A percentile compares a stretch with the other conserved stretches of the same genome.
Conservation (phyloP, 2,113 vertebrate genomes). For the Corythaixoides concolor region DNA sequence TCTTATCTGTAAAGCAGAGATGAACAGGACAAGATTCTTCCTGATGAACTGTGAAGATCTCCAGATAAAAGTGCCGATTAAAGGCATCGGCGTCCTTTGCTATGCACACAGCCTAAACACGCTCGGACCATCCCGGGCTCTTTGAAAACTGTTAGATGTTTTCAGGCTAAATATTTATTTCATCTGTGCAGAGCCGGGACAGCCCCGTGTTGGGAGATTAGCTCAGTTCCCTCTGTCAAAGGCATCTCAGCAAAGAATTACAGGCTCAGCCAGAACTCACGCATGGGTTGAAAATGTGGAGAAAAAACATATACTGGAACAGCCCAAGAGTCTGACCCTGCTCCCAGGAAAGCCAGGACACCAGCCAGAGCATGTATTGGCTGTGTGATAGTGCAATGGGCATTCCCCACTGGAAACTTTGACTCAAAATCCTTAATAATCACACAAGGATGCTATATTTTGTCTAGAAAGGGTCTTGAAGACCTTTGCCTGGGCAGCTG, state of each 20-base stretch:
- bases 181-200: not conserved
- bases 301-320: not conserved
- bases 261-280: rapidly evolving
- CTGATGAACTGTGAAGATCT: not conserved
- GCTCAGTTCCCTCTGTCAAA: not conserved
- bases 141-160: constrained; percentile 56
- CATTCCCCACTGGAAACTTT: not conserved
- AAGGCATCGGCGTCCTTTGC: not conserved
- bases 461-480: not conserved
- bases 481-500: not conserved
- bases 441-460: not conserved
- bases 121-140: rapidly evolving
- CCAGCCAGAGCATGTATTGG: rapidly evolving
- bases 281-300: not conserved
- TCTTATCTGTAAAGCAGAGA: not conserved
- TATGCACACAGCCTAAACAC: not conserved
- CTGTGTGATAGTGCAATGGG: rapidly evolving
- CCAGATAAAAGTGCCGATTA: not conserved
- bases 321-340: not conserved
- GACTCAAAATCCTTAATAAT: not conserved
- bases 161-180: constrained; percentile 51
- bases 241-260: not conserved
- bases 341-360: not conserved
- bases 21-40: not conserved
- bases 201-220: not conserved